These are phyloP conservation scores for Galeruca laticollis DNA, from an alignment of 2,888 invertebrate species.

Conservation along the genomic window DNA sequence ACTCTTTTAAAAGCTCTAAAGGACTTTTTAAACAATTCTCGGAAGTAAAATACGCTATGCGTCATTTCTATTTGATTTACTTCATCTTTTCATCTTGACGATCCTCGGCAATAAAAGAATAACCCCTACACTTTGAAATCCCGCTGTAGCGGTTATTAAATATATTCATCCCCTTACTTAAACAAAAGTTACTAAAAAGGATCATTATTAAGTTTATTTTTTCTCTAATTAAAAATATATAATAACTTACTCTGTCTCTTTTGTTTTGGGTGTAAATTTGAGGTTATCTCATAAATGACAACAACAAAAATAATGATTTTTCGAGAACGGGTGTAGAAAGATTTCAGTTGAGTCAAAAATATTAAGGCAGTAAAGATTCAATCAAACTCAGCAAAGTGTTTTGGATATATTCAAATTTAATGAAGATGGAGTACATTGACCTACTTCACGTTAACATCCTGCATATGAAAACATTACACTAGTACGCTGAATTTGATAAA, in stretches of 20 bases:
- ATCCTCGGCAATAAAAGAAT: conserved; percentile 8
- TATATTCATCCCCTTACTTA: conserved; percentile 14
- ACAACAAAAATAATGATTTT: too few relatives aligned
- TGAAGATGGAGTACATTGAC: too few relatives aligned
- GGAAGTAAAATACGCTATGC: conserved; percentile 22
- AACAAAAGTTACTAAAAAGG: conserved; percentile 10
- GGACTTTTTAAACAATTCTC: conserved; percentile 24
- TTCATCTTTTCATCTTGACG: conserved; percentile 27
- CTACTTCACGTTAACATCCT: too few relatives aligned
- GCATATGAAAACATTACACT: too few relatives aligned
- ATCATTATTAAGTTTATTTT: conserved; percentile 20
- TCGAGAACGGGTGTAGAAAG: too few relatives aligned
- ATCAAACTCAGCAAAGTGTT: too few relatives aligned
- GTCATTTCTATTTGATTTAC: conserved; percentile 31
- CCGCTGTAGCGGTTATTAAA: conserved; percentile 15
- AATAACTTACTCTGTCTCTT: background rate
- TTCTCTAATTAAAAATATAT: conserved; percentile 1
- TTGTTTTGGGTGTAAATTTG: background rate
- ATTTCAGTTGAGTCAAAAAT: too few relatives aligned
- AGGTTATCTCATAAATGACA: too few relatives aligned
- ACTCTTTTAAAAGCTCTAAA: conserved; percentile 21
- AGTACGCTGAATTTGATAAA: too few relatives aligned
- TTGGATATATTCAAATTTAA: too few relatives aligned
- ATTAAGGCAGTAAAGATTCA: too few relatives aligned
- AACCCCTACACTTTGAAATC: conserved; percentile 18